Base-by-base conservation (phyloP, 2,797 vertebrate genomes). In the Danio kyathit region DNA sequence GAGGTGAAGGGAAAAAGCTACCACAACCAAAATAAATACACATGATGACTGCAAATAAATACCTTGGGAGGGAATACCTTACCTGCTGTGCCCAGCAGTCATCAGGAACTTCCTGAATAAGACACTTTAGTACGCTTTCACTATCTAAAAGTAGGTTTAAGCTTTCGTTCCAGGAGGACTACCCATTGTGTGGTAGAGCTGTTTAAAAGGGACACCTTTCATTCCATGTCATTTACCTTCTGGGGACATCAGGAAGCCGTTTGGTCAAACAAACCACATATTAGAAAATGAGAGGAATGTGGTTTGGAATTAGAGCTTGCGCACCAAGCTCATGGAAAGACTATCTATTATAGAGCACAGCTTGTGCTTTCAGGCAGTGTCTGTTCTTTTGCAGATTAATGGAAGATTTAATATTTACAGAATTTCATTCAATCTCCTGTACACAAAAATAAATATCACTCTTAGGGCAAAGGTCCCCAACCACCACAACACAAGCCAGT, bases 21-120 rank as follows among this genome's bases (percentile, higher is more conserved):
- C 93, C 92, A 87, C 91, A 92, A 91, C 90, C 80, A 90, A 94
- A 94, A 92, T 90, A 95, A 90, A 94, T 92, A 93, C 72, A 74
- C 54, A 85, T 83, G 84, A 89, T 86, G 88, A 89, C 29, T 87
- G 88, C 85, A 91, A 91, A 92, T 90, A 93, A 95, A 94, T 87
- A 92, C 85, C 77, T 82, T 82, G 87, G 90, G 86, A 86, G 90
- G 87, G 87, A 92, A 93, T 88, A 89, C 86, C 89, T 89, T 90
- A 90, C 89, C 87, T 90, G 92, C 89, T 89, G 88, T 87, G 86
- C 86, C 89, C 85, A 82, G 79, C 64, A 81, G 83, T 83, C 76
- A 89, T 89, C 87, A 85, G 82, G 90, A 88, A 88, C 86, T 86
- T 85, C 84, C 83, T 87, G 88, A 85, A 89, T 89, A 86, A 89